These are phyloP conservation scores for Beris chalybata DNA, from an alignment of 2,888 invertebrate species.

Conservation along the genomic window DNA sequence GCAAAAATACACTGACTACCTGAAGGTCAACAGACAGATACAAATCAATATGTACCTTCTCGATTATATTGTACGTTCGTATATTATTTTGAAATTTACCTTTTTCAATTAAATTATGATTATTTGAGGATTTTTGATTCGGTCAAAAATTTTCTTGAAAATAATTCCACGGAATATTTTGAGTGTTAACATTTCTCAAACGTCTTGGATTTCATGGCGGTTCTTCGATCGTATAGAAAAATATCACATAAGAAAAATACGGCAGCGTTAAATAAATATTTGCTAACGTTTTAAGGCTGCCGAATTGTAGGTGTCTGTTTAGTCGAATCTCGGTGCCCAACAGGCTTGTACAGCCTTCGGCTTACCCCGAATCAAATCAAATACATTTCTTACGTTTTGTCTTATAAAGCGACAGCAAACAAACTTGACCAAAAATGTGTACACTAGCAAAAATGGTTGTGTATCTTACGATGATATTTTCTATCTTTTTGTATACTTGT, in stretches of 20 bases:
- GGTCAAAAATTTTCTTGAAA: not conserved
- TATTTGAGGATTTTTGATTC: not conserved
- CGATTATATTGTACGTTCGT: not conserved
- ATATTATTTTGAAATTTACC: too few relatives aligned
- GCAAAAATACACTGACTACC: constrained; percentile 6
- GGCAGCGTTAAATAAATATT: constrained; percentile 23
- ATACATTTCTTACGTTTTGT: constrained; percentile 16
- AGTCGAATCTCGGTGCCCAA: constrained; percentile 1
- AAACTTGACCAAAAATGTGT: constrained; percentile 14
- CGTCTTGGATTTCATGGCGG: constrained; percentile 22
- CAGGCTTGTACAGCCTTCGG: constrained; percentile 5
- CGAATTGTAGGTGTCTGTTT: constrained; percentile 22
- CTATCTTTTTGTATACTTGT: too few relatives aligned
- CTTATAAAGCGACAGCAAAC: constrained; percentile 6
- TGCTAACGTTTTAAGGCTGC: constrained; percentile 30
- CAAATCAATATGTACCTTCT: not conserved
- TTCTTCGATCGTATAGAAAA: not conserved
- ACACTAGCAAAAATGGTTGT: constrained; percentile 11
- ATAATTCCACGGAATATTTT: constrained; percentile 2
- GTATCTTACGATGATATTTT: not conserved
- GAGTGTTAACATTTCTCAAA: constrained; percentile 30
- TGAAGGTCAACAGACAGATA: constrained; percentile 1
- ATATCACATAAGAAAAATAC: constrained; percentile 7
- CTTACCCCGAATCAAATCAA: constrained; percentile 26
- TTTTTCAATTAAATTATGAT: constrained; percentile 17